Conservation (phyloP, 92 coral and sea anemone species). For the Umimayanthus kanabou region DNA sequence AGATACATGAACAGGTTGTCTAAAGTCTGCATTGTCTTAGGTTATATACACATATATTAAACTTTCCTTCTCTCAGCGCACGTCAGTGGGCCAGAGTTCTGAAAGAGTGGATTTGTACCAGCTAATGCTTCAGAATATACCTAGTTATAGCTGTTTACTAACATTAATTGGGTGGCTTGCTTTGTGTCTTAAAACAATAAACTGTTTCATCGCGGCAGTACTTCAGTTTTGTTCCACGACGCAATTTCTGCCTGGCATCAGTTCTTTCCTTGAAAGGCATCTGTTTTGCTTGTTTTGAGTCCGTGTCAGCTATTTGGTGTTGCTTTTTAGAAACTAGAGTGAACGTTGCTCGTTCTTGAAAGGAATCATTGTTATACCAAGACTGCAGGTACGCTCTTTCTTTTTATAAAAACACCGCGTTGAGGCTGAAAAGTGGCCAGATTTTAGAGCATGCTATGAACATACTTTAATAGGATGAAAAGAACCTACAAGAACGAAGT, state of each 20-base stretch:
- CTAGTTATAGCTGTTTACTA: neutral
- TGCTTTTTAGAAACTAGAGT: neutral
- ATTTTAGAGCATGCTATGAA: too few relatives aligned
- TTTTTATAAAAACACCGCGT: too few relatives aligned
- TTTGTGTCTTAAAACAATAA: neutral
- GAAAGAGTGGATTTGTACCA: too few relatives aligned
- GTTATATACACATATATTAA: too few relatives aligned
- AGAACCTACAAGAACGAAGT: too few relatives aligned
- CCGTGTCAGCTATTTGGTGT: neutral
- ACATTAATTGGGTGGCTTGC: neutral
- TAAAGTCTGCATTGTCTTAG: too few relatives aligned
- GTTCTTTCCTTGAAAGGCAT: neutral
- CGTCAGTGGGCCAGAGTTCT: too few relatives aligned
- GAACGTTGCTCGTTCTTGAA: too few relatives aligned
- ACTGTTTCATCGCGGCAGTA: neutral
- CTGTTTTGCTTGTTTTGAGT: neutral
- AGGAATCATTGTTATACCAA: too few relatives aligned
- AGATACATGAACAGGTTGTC: too few relatives aligned
- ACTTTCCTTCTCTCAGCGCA: too few relatives aligned
- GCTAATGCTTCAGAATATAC: neutral
- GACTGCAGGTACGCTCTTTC: neutral
- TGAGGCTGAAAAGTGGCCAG: neutral
- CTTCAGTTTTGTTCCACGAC: neutral
- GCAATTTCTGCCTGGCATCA: neutral
- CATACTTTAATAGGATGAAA: too few relatives aligned